Conservation (phyloP, 2,113 vertebrate genomes). For the Gnathonemus longibarbis region DNA sequence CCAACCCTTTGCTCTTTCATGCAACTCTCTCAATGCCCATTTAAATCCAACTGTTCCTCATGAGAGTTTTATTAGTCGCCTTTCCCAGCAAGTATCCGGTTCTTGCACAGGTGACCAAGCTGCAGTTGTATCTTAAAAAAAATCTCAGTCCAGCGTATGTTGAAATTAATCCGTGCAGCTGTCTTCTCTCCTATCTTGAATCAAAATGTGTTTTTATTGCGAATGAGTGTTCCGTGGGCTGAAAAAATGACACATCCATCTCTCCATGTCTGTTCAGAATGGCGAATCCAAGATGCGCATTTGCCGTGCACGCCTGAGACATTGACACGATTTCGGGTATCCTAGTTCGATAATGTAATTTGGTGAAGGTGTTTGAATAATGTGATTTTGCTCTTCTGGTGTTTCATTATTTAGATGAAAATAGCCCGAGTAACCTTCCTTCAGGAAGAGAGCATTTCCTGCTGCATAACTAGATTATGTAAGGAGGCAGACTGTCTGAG, state of each 20-base stretch:
- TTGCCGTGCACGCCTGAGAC: not conserved
- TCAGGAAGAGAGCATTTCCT: not conserved
- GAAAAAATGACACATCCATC: not conserved
- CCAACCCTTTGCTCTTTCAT: not conserved
- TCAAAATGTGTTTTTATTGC: not conserved
- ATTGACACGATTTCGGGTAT: not conserved
- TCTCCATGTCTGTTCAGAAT: not conserved
- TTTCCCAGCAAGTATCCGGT: not conserved
- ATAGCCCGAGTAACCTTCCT: not conserved
- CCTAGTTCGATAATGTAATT: slow-evolving; percentile 10
- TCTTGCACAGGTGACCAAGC: not conserved
- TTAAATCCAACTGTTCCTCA: not conserved
- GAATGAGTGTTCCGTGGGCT: not conserved
- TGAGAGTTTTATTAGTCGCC: not conserved
- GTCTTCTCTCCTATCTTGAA: not conserved
- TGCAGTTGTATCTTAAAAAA: not conserved
- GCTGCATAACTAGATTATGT: slow-evolving; percentile 21
- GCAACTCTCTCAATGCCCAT: not conserved
- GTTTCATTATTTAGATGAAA: slow-evolving; percentile 8
- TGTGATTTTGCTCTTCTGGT: not conserved
- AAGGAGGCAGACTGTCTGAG: slow-evolving; percentile 10
- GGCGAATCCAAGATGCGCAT: not conserved
- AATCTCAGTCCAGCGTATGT: not conserved
- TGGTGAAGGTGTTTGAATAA: slow-evolving; percentile 11
- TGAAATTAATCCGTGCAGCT: not conserved